phyloP scores from a whole-genome alignment of 2,888 invertebrate species.

The Acronicta leporina region DNA sequence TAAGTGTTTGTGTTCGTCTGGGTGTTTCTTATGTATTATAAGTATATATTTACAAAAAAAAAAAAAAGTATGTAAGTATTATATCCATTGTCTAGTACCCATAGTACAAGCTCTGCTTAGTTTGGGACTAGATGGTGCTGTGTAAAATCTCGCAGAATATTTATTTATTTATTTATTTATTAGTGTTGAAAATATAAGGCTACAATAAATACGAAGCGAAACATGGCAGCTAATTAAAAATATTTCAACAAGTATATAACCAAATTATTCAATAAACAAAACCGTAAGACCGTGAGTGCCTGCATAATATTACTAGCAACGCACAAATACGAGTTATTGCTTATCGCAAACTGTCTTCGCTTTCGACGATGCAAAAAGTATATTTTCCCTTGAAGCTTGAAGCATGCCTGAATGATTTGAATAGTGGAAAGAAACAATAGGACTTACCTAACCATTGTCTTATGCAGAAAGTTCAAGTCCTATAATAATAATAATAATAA shows the following conservation, averaged over 20 bases:
- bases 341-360: constrained; percentile 63
- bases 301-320: constrained; percentile 53
- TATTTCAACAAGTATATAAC: not conserved
- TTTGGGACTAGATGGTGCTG: too few species aligned
- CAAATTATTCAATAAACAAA: constrained; percentile 10
- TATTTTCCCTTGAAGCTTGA: constrained; percentile 42
- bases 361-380: constrained; percentile 46
- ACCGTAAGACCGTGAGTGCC: constrained; percentile 19
- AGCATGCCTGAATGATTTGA: constrained; percentile 41
- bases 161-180: too few species aligned
- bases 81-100: too few species aligned
- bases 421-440: constrained; percentile 48
- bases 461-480: constrained; percentile 22
- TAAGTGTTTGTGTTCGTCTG: too few species aligned
- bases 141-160: too few species aligned
- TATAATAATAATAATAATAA: too few species aligned
- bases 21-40: too few species aligned
- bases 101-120: too few species aligned
- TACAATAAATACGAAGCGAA: not conserved
- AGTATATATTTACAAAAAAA: too few species aligned
- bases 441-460: constrained; percentile 37
- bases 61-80: too few species aligned
- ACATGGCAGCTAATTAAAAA: too few species aligned
- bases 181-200: not conserved
- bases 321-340: constrained; percentile 59